These are phyloP conservation scores for Luscinia megarhynchos DNA, from an alignment of 2,797 vertebrate genomes.

Conservation along the genomic window DNA sequence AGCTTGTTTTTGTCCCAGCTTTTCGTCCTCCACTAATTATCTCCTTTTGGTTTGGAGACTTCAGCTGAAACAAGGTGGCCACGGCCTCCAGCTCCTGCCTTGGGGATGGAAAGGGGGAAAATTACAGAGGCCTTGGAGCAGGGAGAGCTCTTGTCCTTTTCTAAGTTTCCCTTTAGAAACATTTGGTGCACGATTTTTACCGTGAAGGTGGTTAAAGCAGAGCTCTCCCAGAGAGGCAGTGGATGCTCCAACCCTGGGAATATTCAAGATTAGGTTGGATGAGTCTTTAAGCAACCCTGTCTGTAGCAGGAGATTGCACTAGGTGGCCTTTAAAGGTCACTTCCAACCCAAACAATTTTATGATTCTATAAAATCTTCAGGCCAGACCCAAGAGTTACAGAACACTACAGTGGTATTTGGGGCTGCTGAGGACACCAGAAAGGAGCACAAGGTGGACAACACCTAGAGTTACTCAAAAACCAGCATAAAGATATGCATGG, in stretches of 20 bases:
- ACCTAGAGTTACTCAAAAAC: not conserved
- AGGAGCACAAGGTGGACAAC: not conserved
- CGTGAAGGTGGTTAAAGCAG: not conserved
- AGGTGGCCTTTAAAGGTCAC: not conserved
- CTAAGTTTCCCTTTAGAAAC: not conserved
- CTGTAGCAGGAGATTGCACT: not conserved
- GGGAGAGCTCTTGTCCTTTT: not conserved
- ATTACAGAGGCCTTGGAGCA: not conserved
- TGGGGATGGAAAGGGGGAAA: not conserved
- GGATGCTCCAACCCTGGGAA: not conserved
- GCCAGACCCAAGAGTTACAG: not conserved
- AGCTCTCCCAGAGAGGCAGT: not conserved
- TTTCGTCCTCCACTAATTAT: not conserved
- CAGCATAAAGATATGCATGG: not conserved
- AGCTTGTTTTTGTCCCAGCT: not conserved
- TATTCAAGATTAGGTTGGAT: not conserved
- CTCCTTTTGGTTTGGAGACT: slow-evolving; percentile 34
- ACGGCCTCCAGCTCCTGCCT: not conserved
- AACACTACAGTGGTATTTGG: fast-evolving
- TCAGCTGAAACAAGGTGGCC: not conserved
- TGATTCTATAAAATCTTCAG: not conserved
- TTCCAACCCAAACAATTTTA: not conserved
- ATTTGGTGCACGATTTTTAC: not conserved
- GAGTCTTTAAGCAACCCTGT: not conserved
- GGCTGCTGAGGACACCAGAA: not conserved